Conservation (phyloP, 2,888 invertebrate genomes). For the Acrobasis consociella region DNA sequence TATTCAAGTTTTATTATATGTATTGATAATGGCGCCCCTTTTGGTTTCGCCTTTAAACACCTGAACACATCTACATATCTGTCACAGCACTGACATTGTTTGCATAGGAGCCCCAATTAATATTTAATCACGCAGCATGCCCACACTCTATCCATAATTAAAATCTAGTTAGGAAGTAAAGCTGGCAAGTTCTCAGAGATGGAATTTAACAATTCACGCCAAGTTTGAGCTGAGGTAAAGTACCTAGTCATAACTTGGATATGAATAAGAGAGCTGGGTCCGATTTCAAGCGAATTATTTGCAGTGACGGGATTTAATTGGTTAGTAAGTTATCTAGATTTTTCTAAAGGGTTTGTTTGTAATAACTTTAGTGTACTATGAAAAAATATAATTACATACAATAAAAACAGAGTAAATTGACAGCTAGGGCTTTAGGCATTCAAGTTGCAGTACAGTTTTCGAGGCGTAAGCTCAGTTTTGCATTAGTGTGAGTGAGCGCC, state of each 20-base stretch:
- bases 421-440: too few relatives aligned
- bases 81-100: constrained; percentile 23
- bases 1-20: too few relatives aligned
- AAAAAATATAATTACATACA: too few relatives aligned
- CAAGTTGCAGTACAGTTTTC: too few relatives aligned
- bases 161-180: constrained; percentile 75
- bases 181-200: constrained; percentile 66
- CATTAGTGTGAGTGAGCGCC: too few relatives aligned
- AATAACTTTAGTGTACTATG: too few relatives aligned
- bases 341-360: too few relatives aligned
- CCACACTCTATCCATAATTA: constrained; percentile 73
- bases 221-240: constrained; percentile 59
- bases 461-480: too few relatives aligned
- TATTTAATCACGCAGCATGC: constrained; percentile 34
- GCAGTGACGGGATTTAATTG: background rate
- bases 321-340: too few relatives aligned
- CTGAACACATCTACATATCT: background rate
- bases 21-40: too few relatives aligned
- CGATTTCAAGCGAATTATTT: background rate
- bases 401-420: too few relatives aligned
- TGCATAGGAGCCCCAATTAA: constrained; percentile 28
- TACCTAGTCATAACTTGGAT: constrained; percentile 52
- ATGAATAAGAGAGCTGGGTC: constrained; percentile 23
- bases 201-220: constrained; percentile 79
- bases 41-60: too few relatives aligned